These are phyloP conservation scores for Peromyscus maniculatus DNA, from an alignment of 2,113 vertebrate genomes.

Conservation along the genomic window DNA sequence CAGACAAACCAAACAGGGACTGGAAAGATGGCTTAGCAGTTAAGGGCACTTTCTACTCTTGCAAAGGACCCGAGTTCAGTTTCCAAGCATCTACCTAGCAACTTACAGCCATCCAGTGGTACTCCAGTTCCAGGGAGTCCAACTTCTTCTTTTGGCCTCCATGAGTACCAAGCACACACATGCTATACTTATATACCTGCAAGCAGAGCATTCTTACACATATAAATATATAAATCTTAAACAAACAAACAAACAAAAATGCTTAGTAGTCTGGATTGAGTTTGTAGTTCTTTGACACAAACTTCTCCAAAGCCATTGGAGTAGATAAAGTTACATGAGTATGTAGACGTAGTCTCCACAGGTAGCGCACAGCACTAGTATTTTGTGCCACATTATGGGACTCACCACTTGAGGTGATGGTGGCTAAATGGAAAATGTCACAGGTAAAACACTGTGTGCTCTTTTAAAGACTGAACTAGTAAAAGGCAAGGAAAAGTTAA, in stretches of 20 bases:
- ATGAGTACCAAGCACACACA: neutral
- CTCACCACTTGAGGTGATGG: constrained; percentile 58
- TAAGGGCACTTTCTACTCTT: neutral
- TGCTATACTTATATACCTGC: no score
- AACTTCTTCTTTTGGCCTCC: neutral
- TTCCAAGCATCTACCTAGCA: neutral
- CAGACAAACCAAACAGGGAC: neutral
- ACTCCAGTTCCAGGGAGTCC: neutral
- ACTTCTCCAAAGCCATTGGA: neutral
- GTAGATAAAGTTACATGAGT: neutral
- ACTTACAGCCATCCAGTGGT: neutral
- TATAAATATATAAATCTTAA: neutral
- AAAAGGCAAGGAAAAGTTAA: constrained; percentile 75
- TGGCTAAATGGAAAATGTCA: constrained; percentile 75
- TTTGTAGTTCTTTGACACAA: neutral
- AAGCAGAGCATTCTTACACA: neutral
- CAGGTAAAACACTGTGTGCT: constrained; percentile 63
- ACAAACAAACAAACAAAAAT: neutral
- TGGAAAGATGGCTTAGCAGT: neutral
- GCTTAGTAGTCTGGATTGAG: neutral
- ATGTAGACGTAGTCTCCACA: neutral
- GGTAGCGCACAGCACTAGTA: neutral
- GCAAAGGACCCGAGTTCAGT: neutral
- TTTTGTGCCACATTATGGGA: constrained; percentile 39
- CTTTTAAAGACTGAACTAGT: constrained; percentile 67